phyloP scores from a whole-genome alignment of 2,113 vertebrate species.

The Proteles cristata region DNA sequence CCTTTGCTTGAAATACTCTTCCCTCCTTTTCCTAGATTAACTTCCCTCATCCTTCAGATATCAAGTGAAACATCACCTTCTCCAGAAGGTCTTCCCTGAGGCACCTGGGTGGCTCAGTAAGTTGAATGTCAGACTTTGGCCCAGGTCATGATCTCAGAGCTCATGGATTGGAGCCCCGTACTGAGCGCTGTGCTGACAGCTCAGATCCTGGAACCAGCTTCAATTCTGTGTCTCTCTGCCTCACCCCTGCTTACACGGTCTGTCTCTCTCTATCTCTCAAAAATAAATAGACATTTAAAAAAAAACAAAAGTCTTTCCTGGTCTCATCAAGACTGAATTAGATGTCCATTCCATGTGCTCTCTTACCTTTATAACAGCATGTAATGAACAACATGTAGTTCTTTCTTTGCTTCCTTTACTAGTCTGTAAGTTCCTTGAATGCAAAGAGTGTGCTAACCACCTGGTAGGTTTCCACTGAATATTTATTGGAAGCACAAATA shows the following conservation, averaged over 20 bases:
- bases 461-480: background rate
- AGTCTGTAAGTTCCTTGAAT: background rate
- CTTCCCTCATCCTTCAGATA: background rate
- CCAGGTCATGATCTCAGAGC: no score
- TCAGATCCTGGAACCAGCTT: no score
- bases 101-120: no score
- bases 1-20: background rate
- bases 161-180: no score
- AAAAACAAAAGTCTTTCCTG: background rate
- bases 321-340: background rate
- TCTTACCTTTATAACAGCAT: background rate
- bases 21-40: background rate
- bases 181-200: no score
- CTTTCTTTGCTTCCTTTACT: background rate
- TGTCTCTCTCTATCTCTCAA: no score
- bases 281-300: no score
- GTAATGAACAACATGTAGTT: background rate
- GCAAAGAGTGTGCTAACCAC: background rate
- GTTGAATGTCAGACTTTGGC: no score
- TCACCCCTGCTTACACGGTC: no score
- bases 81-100: background rate
- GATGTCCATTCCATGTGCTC: background rate
- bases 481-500: background rate
- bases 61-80: background rate
- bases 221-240: no score